Base-by-base conservation (phyloP, 2,797 vertebrate species). In the Rhodeus uyekii region DNA sequence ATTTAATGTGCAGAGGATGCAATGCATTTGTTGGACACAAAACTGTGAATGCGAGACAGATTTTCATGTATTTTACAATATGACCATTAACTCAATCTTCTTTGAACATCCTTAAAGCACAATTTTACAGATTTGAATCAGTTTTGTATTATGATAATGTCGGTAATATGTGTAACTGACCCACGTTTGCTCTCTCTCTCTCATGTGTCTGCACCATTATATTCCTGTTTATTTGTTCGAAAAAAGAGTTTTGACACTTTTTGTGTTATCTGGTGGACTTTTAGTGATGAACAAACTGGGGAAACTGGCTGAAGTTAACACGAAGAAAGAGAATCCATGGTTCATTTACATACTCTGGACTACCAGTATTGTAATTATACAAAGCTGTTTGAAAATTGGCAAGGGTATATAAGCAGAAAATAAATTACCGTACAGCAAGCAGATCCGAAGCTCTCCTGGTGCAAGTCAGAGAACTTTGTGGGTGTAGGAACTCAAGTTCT, bases 1-100 rank as follows among this genome's bases (percentile, higher is more conserved):
- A 71, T 72, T 36, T 22, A 58, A 69, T 55, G 12, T 39, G 19
- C 34, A 50, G 12, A 55, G 36, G 68, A 60, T 14, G 32, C 1
- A 32, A 29, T 27, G 22, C 19, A 3, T 67, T 29, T 27, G 13
- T 74, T 44, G 0, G 34, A 60, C 46, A 60, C 29, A 61, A n/a
- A 63, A 74, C 69, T 81, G 60, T 74, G 79, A 81, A 73, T 64
- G 38, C 6, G 18, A 65, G n/a, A 32, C 69, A 42, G 69, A 53
- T 64, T 53, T 75, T 42, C 48, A 32, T 22, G 27, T 19, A n/a
- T 76, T 67, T 27, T 73, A 44, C 38, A 44, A 80, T 50, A 19
- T 58, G 22, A 61, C 24, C 7, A 2, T 10, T 36, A 46, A 38
- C 65, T 55, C 16, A 8, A 29, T 58, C 8, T 58, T 79, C 16